Conservation (phyloP, 2,888 invertebrate genomes). For the Sarcophaga variegata region DNA sequence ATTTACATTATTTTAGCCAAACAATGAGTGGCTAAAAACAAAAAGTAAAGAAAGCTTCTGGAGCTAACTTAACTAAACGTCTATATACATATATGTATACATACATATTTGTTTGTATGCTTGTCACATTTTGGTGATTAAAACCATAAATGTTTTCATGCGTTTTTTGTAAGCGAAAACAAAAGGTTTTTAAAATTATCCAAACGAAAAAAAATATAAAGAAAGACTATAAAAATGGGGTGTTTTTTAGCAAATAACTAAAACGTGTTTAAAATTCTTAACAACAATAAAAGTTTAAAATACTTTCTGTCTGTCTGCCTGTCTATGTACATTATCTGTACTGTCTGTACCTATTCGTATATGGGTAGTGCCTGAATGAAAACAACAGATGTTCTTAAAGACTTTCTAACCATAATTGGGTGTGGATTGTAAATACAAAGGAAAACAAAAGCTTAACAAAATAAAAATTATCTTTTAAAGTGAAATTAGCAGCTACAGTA, state of each 20-base stretch:
- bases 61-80: neutral
- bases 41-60: constrained; percentile 45
- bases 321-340: neutral
- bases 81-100: neutral
- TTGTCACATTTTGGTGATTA: constrained; percentile 52
- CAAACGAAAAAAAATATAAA: no score
- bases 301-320: constrained; percentile 5
- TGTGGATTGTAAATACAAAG: constrained; percentile 44
- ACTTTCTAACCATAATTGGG: constrained; percentile 59
- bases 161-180: constrained; percentile 13
- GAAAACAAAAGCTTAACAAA: constrained; percentile 19
- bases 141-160: constrained; percentile 53
- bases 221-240: constrained; percentile 49
- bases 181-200: neutral
- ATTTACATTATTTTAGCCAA: neutral
- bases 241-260: constrained; percentile 53
- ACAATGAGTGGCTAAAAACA: neutral
- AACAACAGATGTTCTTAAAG: constrained; percentile 67
- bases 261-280: constrained; percentile 65
- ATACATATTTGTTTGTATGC: neutral
- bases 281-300: constrained; percentile 49
- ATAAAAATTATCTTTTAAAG: neutral
- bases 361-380: constrained; percentile 9
- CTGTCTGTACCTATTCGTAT: constrained; percentile 4
- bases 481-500: neutral